Percentiles rank a stretch among this genome's conserved stretches.
Evolutionary conservation across 2,888 invertebrate genomes (phyloP).

Genomic region (Drosophila pegasa): DNA sequence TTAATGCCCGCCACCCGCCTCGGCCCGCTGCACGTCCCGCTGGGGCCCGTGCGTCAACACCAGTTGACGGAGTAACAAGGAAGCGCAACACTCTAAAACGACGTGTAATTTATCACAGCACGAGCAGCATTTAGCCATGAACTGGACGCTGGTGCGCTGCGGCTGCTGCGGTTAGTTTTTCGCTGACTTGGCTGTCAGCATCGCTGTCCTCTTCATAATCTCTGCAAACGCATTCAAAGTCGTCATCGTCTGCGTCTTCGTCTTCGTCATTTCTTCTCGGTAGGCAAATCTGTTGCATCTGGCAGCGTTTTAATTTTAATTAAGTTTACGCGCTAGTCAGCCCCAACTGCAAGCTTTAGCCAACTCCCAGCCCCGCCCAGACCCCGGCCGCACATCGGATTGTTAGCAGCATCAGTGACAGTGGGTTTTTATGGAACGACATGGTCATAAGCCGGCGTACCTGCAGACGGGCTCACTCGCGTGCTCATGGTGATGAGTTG

Average conservation of each 20-base stretch:
- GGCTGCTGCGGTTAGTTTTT: conserved; percentile 42
- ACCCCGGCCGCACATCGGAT: conserved; percentile 1
- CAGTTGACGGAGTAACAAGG: conserved; percentile 82
- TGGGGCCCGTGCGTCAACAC: conserved; percentile 73
- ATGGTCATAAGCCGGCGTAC: conserved; percentile 32
- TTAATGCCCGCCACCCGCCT: conserved; percentile 44
- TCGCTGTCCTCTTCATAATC: conserved; percentile 51
- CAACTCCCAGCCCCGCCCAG: conserved; percentile 19
- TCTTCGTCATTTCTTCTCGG: conserved; percentile 58
- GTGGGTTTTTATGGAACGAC: conserved; percentile 15
- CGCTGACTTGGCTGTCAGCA: conserved; percentile 47
- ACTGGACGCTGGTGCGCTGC: conserved; percentile 55
- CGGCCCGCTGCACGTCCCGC: conserved; percentile 22
- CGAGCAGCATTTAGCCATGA: conserved; percentile 81
- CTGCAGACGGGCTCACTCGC: conserved; percentile 55
- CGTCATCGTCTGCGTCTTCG: conserved; percentile 30
- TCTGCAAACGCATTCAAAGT: conserved; percentile 33
- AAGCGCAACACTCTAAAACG: conserved; percentile 83
- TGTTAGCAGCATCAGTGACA: conserved; percentile 14
- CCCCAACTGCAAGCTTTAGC: conserved; percentile 18
- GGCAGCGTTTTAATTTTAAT: conserved; percentile 81
- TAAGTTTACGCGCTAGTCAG: conserved; percentile 77
- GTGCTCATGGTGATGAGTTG: conserved; percentile 83
- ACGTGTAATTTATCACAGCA: conserved; percentile 82
- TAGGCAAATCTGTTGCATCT: conserved; percentile 74